Base-by-base conservation (phyloP, 2,888 invertebrate genomes). In the Corbicula japonica region DNA sequence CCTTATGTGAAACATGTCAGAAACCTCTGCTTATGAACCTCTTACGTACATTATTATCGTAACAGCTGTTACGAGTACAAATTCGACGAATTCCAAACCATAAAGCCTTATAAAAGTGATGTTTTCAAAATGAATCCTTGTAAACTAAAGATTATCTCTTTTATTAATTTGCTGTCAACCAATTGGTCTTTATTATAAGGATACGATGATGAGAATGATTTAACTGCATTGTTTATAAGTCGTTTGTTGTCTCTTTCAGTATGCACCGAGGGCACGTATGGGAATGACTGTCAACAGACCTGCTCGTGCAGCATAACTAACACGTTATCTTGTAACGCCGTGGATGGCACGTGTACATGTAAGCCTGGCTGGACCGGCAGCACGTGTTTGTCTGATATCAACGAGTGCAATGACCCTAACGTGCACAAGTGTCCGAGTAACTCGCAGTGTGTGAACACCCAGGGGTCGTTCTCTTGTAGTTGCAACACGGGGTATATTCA, bases 321-420 rank as follows among this genome's bases (percentile, higher is more conserved):
- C 32, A 68, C 34, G 2, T 5, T 28, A n/a, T 41, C 56, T 23
- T 70, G 70, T 52, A 48, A 70, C n/a, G 35, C 5, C 10, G 35
- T 50, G 0, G 23, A 60, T 1, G 70, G 70, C 21, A 8, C 54
- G 1, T 70, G 70, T 50, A n/a, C 5, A 18, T 70, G 70, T 23
- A 48, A 38, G 1, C 12, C 21, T 5, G 70, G 70, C 21, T 70
- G 70, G 70, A 26, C 41, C n/a, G 70, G 61, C 0, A 0, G 5
- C 1, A 48, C 10, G 1, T 70, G 70, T 32, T 32, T n/a, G 34
- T 21, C 12, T 0, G 60, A 70, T 28, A 52, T 70, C 2, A 26
- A 70, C 26, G 70, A 70, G 26, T 70, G 70, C 26, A 38, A 10
- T 0, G 15, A 12, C 15, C 38, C 52, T 30, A 50, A 35, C 26